Conservation (phyloP, 2,888 invertebrate genomes). For the Cerceris ruficornis region DNA sequence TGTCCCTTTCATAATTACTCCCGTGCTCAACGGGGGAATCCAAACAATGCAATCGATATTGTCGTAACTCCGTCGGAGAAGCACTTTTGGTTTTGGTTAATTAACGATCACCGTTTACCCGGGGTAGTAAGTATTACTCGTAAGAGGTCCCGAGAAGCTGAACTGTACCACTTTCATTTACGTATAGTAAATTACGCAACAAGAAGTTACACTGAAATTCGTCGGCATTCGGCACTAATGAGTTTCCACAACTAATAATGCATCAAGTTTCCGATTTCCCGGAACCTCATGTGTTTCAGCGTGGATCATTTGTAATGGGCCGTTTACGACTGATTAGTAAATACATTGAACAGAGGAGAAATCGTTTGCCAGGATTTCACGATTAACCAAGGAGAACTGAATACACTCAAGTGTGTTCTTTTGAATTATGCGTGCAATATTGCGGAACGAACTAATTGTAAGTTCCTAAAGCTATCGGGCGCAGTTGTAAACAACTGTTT, state of each 20-base stretch:
- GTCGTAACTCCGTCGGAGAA: constrained; percentile 18
- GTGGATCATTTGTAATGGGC: constrained; percentile 14
- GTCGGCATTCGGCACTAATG: constrained; percentile 44
- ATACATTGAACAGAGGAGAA: not conserved
- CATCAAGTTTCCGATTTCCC: constrained; percentile 16
- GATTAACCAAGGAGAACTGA: too few species aligned
- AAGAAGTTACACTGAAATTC: constrained; percentile 56
- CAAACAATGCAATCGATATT: constrained; percentile 43
- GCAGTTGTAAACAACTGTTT: too few species aligned
- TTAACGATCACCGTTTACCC: constrained; percentile 46
- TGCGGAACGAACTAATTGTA: too few species aligned
- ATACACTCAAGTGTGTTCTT: too few species aligned
- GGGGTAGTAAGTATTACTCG: constrained; percentile 8
- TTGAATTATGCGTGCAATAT: too few species aligned
- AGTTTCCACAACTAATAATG: constrained; percentile 53
- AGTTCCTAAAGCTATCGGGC: too few species aligned
- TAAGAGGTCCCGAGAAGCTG: constrained; percentile 19
- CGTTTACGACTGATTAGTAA: constrained; percentile 17
- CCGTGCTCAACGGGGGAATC: constrained; percentile 25
- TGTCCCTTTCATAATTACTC: constrained; percentile 41
- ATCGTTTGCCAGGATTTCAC: not conserved
- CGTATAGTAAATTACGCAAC: constrained; percentile 49
- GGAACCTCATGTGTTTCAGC: not conserved
- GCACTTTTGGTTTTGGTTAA: constrained; percentile 49
- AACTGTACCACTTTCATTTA: constrained; percentile 8